A percentile compares a stretch with the other conserved stretches of the same genome.
Evolutionary conservation across 1,140 invertebrate genomes (phyloP).

Genomic region (Patella vulgata): DNA sequence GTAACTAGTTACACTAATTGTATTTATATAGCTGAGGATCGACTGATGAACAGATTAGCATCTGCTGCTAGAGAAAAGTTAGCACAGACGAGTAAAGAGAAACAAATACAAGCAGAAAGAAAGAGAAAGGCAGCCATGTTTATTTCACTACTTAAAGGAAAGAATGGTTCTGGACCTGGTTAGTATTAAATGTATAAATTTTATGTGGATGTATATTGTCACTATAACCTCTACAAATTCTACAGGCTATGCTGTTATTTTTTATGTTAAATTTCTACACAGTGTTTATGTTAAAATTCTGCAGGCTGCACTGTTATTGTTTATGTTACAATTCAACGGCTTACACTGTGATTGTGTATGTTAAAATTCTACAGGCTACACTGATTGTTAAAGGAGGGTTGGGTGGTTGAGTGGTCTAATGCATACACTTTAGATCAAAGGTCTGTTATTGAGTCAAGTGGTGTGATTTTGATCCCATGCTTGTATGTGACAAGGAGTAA

Average conservation of each 20-base stretch:
- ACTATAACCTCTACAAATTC: background rate
- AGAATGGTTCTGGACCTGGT: conserved; percentile 24
- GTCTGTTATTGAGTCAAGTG: no score
- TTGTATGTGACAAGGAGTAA: no score
- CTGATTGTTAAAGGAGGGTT: no score
- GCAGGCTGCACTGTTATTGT: background rate
- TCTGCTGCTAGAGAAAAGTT: conserved; percentile 73
- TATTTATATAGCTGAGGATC: conserved; percentile 71
- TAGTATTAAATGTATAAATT: conserved; percentile 12
- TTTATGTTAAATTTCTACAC: background rate
- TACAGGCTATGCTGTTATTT: background rate
- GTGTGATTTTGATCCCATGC: no score
- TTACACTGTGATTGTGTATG: background rate
- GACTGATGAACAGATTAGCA: conserved; percentile 74
- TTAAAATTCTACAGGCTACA: no score
- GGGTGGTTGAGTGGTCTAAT: no score
- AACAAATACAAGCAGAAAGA: conserved; percentile 77
- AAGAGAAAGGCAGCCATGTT: conserved; percentile 72
- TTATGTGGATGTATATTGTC: conserved; percentile 1
- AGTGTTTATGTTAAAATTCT: background rate
- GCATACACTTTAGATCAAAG: no score
- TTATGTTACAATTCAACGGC: background rate
- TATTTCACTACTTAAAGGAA: conserved; percentile 62
- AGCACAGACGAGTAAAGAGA: conserved; percentile 71
- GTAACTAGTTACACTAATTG: no score